These are phyloP conservation scores for Loripinus fragilis DNA, from an alignment of 2,888 invertebrate species.

Conservation along the genomic window DNA sequence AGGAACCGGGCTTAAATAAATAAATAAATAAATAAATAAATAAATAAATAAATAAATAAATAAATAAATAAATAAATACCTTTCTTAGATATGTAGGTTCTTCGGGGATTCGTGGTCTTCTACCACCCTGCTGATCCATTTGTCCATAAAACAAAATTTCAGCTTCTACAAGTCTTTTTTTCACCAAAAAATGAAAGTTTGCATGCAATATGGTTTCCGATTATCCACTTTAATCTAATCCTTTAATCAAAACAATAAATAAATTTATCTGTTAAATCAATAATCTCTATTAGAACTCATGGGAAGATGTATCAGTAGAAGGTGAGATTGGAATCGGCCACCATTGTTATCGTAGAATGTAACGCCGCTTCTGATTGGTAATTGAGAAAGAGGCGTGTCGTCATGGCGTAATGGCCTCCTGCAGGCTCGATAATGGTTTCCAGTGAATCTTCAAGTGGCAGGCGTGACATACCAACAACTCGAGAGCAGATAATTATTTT, in stretches of 20 bases:
- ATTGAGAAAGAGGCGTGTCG: background rate
- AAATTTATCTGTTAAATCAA: conserved; percentile 12
- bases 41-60: too few relatives aligned
- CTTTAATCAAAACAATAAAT: conserved; percentile 12
- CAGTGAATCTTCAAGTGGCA: conserved; percentile 7
- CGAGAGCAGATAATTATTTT: conserved; percentile 16
- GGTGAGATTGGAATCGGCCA: conserved; percentile 4
- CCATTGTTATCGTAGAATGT: background rate
- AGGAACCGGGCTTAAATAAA: too few relatives aligned
- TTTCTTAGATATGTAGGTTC: conserved; percentile 1
- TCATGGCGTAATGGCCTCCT: background rate
- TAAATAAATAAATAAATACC: too few relatives aligned
- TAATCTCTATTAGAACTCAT: background rate
- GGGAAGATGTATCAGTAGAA: background rate
- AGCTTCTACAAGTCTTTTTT: too few relatives aligned
- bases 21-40: too few relatives aligned
- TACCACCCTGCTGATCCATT: background rate
- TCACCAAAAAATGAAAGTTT: background rate
- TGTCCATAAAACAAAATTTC: background rate
- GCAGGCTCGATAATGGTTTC: background rate
- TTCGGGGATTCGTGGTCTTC: background rate
- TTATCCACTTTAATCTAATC: conserved; percentile 7
- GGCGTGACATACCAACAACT: conserved; percentile 13
- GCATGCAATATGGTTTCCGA: background rate
- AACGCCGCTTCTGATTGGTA: conserved; percentile 12